Base-by-base conservation (phyloP, 2,113 vertebrate species). In the Podarcis raffonei region DNA sequence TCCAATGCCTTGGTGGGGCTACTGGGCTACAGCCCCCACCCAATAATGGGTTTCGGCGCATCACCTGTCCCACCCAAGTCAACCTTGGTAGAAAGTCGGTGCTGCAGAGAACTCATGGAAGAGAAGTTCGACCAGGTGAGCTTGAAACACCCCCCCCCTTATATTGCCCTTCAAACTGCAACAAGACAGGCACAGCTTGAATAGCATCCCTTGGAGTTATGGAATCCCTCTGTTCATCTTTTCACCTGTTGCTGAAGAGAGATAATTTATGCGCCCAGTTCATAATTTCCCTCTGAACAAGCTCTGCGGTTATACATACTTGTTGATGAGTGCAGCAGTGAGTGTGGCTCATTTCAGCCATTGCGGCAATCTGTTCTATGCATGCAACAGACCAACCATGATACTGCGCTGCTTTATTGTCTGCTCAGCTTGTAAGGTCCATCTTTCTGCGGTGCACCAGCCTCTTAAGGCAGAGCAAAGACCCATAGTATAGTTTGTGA, bases 21-120 rank as follows among this genome's bases (percentile, higher is more conserved):
- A 37, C 95, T 99, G 95, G 99, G 99, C 0, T 99, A 98, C 95
- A 98, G 97, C 90, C 97, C 98, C 11, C 98, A 98, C 65, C 98
- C 99, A 89, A 98, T 99, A 92, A 96, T 99, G 96, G 98, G 97
- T 1, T 99, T 99, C 0, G 97, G 98, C 65, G 95, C 98, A 2
- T 96, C 98, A 0, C 98, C 98, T 0, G 97, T 96, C 68, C 98
- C 98, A 1, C 97, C 97, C 16, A 99, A 99, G 93, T 98, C 96
- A 88, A 98, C 98, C 0, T 90, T 99, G 94, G 99, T 99, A 89
- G 99, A 99, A 96, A 99, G 99, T 88, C 97, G 99, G 57, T 99
- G 99, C 94, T 99, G 99, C 95, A 97, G 99, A 4, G 99, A 99
- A 94, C 95, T 99, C 87, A 99, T 99, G 98, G 99, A 99, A 91